Conservation (phyloP, 2,797 vertebrate genomes). For the Choloepus didactylus region DNA sequence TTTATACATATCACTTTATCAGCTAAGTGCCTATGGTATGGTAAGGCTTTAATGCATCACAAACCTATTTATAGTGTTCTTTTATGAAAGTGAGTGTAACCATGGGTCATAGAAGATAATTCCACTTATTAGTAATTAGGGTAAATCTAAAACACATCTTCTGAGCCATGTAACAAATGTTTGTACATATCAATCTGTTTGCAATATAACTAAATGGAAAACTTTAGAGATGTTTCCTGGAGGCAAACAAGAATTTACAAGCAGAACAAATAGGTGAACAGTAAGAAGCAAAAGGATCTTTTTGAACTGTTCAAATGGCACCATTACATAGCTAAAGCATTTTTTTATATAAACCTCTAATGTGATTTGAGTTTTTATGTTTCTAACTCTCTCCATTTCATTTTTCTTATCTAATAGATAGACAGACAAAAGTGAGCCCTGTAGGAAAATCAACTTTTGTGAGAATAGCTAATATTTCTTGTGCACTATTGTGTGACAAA, state of each 20-base stretch:
- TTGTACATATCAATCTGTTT: not conserved
- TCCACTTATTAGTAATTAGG: not conserved
- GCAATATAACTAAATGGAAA: not conserved
- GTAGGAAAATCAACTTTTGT: not conserved
- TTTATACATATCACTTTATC: not conserved
- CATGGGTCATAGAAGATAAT: not conserved
- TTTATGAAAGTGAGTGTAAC: not conserved
- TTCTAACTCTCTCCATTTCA: not conserved
- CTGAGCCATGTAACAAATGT: not conserved
- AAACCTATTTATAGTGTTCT: not conserved
- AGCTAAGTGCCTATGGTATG: constrained; percentile 6
- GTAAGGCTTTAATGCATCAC: not conserved
- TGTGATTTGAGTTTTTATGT: not conserved
- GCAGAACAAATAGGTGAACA: constrained; percentile 16
- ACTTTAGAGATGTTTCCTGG: not conserved
- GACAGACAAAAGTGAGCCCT: not conserved
- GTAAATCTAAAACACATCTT: constrained; percentile 15
- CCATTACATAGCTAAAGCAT: not conserved
- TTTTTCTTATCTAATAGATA: constrained; percentile 18
- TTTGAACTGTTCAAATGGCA: not conserved
- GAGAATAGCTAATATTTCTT: not conserved
- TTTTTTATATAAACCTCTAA: constrained; percentile 8
- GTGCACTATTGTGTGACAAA: not conserved
- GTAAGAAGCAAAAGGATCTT: not conserved
- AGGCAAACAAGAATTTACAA: not conserved